These are phyloP conservation scores for Cydia strobilella DNA, from an alignment of 1,140 invertebrate genomes.

Conservation along the genomic window DNA sequence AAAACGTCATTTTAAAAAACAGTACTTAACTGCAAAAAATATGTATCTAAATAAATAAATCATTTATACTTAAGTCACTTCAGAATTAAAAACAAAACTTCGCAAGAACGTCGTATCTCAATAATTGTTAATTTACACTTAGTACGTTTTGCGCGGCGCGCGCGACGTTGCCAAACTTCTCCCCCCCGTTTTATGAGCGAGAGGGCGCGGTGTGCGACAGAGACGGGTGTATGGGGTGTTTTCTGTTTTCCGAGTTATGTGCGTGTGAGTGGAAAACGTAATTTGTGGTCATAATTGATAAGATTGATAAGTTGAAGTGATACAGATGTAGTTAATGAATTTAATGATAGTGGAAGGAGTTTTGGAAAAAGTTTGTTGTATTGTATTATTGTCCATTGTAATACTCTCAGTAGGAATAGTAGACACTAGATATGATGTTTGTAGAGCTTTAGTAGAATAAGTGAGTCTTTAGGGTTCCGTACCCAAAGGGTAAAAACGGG, in stretches of 20 bases:
- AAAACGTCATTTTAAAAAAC: no score
- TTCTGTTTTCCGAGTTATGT: conserved; percentile 21
- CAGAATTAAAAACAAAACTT: neutral
- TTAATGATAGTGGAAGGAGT: neutral
- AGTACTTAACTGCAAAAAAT: neutral
- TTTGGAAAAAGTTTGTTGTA: no score
- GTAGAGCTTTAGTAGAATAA: no score
- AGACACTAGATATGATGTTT: no score
- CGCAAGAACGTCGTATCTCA: neutral
- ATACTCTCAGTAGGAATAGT: no score
- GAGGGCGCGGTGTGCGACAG: conserved; percentile 36
- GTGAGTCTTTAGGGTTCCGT: no score
- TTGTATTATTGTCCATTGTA: no score
- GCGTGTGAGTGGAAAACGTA: conserved; percentile 27
- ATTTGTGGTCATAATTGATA: conserved; percentile 10
- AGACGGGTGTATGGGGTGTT: conserved; percentile 34
- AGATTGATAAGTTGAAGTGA: neutral
- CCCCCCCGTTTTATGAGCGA: conserved; percentile 44
- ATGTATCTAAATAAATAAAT: neutral
- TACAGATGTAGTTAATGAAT: neutral
- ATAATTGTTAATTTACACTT: neutral
- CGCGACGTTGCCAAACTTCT: conserved; percentile 49
- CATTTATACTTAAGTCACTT: neutral
- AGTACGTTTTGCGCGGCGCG: neutral
- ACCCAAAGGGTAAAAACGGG: no score